Conservation (phyloP, 2,888 invertebrate species). For the Drosophila limbata region DNA sequence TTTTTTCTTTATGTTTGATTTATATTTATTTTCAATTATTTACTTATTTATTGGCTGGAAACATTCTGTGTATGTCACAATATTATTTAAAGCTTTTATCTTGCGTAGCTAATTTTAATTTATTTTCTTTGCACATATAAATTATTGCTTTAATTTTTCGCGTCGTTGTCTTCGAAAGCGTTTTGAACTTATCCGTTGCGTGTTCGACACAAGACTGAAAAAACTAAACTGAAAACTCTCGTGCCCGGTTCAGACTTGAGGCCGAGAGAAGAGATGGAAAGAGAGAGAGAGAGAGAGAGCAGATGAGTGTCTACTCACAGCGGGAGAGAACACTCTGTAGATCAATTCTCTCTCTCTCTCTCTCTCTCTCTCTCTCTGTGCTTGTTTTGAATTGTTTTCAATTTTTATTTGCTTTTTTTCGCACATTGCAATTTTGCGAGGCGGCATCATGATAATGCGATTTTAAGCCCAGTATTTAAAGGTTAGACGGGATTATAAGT, state of each 20-base stretch:
- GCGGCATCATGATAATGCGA: conserved; percentile 16
- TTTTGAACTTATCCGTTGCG: conserved; percentile 64
- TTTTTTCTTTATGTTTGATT: conserved; percentile 16
- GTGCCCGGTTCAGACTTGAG: conserved; percentile 26
- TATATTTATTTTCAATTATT: conserved; percentile 21
- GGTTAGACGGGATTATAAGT: not conserved
- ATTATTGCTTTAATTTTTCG: conserved; percentile 7
- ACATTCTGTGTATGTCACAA: conserved; percentile 64
- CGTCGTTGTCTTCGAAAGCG: conserved; percentile 71
- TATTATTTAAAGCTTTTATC: conserved; percentile 55
- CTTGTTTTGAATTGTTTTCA: conserved; percentile 5
- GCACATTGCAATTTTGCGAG: conserved; percentile 26
- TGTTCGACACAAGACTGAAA: conserved; percentile 82
- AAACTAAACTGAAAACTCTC: conserved; percentile 15
- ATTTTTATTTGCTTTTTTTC: conserved; percentile 25
- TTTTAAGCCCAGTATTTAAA: not conserved
- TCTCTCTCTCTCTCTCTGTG: not conserved
- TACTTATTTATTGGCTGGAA: conserved; percentile 21
- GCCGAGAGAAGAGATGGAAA: conserved; percentile 1
- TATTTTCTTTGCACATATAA: conserved; percentile 6
- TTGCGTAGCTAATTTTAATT: conserved; percentile 20
- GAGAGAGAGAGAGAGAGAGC: conserved; percentile 14
- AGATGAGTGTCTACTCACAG: not conserved
- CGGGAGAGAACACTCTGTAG: conserved; percentile 8
- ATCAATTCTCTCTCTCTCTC: conserved; percentile 3